Evolutionary conservation across 1,140 invertebrate genomes (phyloP).

Genomic region (Brachionus sp.): DNA sequence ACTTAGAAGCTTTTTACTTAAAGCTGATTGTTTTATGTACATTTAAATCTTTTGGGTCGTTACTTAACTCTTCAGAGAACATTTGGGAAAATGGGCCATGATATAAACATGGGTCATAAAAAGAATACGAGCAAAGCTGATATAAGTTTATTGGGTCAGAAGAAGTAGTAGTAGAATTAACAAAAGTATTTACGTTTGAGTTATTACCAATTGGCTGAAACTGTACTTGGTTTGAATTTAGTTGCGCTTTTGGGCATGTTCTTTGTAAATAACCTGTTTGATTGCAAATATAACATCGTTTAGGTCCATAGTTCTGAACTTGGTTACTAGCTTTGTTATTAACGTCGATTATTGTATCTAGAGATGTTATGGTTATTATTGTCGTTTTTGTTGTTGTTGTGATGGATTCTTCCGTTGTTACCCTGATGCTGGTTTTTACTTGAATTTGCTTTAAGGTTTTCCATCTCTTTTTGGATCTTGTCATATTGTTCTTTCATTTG

Average conservation of each 20-base stretch:
- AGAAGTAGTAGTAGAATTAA: background rate
- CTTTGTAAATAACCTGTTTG: background rate
- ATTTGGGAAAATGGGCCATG: background rate
- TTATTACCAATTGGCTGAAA: background rate
- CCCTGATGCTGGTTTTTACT: background rate
- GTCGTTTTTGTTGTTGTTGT: background rate
- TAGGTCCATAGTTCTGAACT: background rate
- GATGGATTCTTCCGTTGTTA: background rate
- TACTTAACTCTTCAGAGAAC: too few relatives aligned
- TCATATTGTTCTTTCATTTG: slow-evolving; percentile 18
- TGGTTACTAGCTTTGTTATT: background rate
- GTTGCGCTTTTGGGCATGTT: background rate
- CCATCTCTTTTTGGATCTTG: background rate
- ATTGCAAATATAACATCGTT: slow-evolving; percentile 7
- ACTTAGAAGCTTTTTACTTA: background rate
- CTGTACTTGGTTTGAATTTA: background rate
- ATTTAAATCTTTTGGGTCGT: too few relatives aligned
- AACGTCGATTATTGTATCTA: background rate
- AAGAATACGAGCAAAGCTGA: background rate
- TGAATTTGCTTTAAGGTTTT: background rate
- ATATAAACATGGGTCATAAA: slow-evolving; percentile 14
- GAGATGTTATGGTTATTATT: background rate
- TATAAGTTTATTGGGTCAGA: background rate
- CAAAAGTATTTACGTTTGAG: background rate
- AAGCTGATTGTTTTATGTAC: background rate